phyloP scores from a whole-genome alignment of 2,113 vertebrate genomes.

The Ammodytes marinus region DNA sequence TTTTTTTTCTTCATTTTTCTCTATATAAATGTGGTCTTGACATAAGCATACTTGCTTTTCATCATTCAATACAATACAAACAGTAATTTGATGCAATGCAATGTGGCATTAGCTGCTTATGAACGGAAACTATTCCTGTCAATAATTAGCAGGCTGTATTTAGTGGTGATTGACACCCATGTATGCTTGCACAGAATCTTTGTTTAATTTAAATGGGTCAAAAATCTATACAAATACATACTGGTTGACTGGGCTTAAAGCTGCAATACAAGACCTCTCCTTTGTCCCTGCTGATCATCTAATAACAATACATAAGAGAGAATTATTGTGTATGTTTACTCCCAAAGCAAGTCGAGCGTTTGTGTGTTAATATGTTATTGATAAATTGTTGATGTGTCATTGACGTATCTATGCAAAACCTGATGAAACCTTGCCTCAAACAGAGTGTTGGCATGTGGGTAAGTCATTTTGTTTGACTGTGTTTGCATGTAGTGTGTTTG shows the following conservation, averaged over 20 bases:
- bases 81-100: background rate
- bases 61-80: conserved; percentile 20
- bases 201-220: conserved; percentile 8
- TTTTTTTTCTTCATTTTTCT: conserved; percentile 5
- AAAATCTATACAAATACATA: conserved; percentile 7
- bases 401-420: conserved; percentile 7
- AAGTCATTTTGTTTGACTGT: background rate
- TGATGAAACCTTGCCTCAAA: conserved; percentile 25
- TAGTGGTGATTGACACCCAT: conserved; percentile 13
- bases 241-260: conserved; percentile 3
- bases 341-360: background rate
- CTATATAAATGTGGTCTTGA: conserved; percentile 24
- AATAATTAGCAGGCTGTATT: conserved; percentile 20
- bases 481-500: conserved; percentile 13
- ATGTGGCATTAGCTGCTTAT: background rate
- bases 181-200: conserved; percentile 27
- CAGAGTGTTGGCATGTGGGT: background rate
- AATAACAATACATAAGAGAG: conserved; percentile 40
- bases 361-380: conserved; percentile 12
- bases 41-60: conserved; percentile 23
- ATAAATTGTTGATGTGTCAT: conserved; percentile 6
- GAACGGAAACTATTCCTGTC: background rate
- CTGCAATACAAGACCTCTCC: conserved; percentile 14
- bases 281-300: conserved; percentile 11
- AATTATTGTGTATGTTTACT: conserved; percentile 8